These are phyloP conservation scores for Ichneumoninae sp. DNA, from an alignment of 2,888 invertebrate species.

Conservation along the genomic window DNA sequence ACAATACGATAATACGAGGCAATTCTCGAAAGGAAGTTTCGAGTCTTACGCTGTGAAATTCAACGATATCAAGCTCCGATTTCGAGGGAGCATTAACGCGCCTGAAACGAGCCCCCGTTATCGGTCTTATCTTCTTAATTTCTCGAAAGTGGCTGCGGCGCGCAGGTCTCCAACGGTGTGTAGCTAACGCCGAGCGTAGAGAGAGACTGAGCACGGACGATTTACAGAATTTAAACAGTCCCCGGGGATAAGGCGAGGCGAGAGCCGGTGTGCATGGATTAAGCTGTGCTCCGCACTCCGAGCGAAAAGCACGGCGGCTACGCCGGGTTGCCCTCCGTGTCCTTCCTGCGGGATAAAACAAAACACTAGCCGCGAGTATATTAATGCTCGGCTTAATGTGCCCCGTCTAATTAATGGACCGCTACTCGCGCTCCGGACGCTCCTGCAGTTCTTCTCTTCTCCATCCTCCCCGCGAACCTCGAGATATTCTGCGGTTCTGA, in stretches of 20 bases:
- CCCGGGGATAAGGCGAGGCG: conserved; percentile 78
- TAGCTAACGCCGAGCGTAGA: conserved; percentile 11
- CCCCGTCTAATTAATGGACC: conserved; percentile 84
- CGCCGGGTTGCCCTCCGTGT: conserved; percentile 65
- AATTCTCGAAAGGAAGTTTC: conserved; percentile 4
- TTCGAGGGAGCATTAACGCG: conserved; percentile 51
- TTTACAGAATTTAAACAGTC: conserved; percentile 84
- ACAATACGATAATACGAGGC: conserved; percentile 7
- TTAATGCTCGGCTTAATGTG: conserved; percentile 84
- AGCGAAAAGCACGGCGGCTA: conserved; percentile 66
- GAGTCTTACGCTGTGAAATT: conserved; percentile 19
- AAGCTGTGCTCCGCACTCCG: conserved; percentile 70
- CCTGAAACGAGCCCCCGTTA: conserved; percentile 72
- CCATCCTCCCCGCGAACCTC: conserved; percentile 25
- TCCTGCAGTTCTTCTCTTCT: conserved; percentile 60
- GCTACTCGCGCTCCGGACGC: conserved; percentile 69
- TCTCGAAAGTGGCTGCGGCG: conserved; percentile 73
- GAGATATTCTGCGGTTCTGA: conserved; percentile 47
- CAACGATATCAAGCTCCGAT: conserved; percentile 14
- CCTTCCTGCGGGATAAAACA: conserved; percentile 84
- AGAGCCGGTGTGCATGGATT: conserved; percentile 73
- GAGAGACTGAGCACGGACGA: conserved; percentile 72
- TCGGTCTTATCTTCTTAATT: conserved; percentile 78
- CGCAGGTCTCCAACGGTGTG: conserved; percentile 44
- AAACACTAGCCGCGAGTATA: conserved; percentile 84